A percentile compares a stretch with the other conserved stretches of the same genome.
Evolutionary conservation across 2,888 invertebrate genomes (phyloP).

Genomic region (Caenorhabditis plicata): DNA sequence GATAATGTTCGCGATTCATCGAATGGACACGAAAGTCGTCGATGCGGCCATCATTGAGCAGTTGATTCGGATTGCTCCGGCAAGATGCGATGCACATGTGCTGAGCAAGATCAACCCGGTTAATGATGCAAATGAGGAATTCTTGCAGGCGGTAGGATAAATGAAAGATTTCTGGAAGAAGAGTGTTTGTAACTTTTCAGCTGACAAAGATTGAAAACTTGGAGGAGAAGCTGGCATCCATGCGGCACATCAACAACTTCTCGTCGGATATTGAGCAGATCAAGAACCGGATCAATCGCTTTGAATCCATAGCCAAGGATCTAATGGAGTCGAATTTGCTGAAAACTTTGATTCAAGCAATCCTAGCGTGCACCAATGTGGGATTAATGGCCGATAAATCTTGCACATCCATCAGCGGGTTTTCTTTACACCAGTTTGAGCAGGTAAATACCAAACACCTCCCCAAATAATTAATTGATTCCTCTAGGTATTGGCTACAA

Average conservation of each 20-base stretch:
- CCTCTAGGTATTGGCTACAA: too few relatives aligned
- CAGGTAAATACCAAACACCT: too few relatives aligned
- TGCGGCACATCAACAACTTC: conserved; percentile 51
- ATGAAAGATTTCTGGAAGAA: too few relatives aligned
- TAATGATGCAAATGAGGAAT: conserved; percentile 22
- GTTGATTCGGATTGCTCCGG: conserved; percentile 26
- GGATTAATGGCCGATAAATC: conserved; percentile 27
- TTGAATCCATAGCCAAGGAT: too few relatives aligned
- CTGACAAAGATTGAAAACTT: conserved; percentile 55
- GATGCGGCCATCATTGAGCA: conserved; percentile 11
- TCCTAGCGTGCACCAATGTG: conserved; percentile 24
- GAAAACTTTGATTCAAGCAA: too few relatives aligned
- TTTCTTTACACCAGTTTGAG: conserved; percentile 1
- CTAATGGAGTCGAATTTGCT: too few relatives aligned
- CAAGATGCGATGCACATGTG: conserved; percentile 27
- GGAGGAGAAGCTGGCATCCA: conserved; percentile 54
- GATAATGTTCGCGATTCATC: conserved; percentile 57
- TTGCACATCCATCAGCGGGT: conserved; percentile 21
- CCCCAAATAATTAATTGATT: too few relatives aligned
- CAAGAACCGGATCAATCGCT: too few relatives aligned
- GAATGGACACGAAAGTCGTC: conserved; percentile 29
- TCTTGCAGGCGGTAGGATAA: too few relatives aligned
- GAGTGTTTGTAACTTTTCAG: too few relatives aligned
- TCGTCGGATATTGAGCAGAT: too few relatives aligned
- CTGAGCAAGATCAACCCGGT: conserved; percentile 18